Base-by-base conservation (phyloP, 2,113 vertebrate genomes). In the Hirundichthys speculiger region DNA sequence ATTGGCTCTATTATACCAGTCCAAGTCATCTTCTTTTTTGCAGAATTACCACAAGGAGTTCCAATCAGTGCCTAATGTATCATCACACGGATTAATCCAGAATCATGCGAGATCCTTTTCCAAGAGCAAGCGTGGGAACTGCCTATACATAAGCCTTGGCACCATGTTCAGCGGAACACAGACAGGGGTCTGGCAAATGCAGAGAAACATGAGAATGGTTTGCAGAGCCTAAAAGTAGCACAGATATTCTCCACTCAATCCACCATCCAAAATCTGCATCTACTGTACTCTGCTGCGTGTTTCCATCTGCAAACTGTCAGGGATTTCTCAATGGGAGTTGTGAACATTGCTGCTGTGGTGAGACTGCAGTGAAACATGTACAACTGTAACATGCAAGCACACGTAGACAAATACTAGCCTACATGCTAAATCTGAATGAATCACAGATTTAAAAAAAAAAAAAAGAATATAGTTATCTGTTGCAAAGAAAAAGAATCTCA, bases 211-310 rank as follows among this genome's bases (percentile, higher is more conserved):
- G 89, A 91, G 86, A 86, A 52, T 75, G 78, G 72, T 71, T 65
- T 75, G 64, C 83, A 77, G 84, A 25, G 59, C 85, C 86, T 91
- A 91, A 87, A 91, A 90, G 89, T 90, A 90, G 88, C 87, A 85
- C 88, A 88, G 80, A 88, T 83, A 86, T 89, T 91, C 80, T 85
- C 87, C 90, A 90, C 73, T 85, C 82, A 86, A 79, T 86, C 81
- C 77, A 18, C 84, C 61, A 64, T 80, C 76, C 78, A 79, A 75
- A 78, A 55, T 80, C 60, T 77, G 51, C 60, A 85, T 76, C 73
- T 62, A 71, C 66, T 77, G 49, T 55, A 52, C 68, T 45, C 51
- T n/a, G 39, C 24, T 49, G 61, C 69, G 63, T 47, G 59, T 80
- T 76, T 80, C 76, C 73, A 82, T 83, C 69, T 63, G 68, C 22